Evolutionary conservation across 2,888 invertebrate genomes (phyloP), one percentile per base, ranked within the genome.

Genomic region (Pocota personata): DNA sequence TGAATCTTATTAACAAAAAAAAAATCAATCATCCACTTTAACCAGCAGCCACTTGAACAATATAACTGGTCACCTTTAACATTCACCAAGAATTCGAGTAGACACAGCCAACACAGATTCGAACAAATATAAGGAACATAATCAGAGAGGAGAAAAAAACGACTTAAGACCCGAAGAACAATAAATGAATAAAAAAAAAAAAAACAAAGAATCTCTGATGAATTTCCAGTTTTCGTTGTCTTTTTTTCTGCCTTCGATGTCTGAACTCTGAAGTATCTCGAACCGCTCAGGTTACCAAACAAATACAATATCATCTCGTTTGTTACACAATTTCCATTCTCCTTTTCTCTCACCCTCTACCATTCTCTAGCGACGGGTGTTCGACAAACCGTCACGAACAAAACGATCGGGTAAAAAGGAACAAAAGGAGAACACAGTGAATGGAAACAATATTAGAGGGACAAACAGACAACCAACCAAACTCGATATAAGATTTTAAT

Each of bases 151-250:
- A 37, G 2, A 37, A 58, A 50, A 72, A 46, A 27, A 3, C 75
- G 24, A 37, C 37, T 67, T 69, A 40, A 57, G 24, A 58, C 60
- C 52, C 24, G 40, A 72, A 82, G 37, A 82, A 73, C 72, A 78
- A 76, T 72, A 82, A 75, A 82, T 69, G 75, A 75, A 78, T 73
- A 83, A 78, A 83, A 78, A 55, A 83, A 83, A 78, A 67, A 77
- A 83, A 78, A 83, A 78, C 62, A 83, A 83, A 78, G 73, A 77
- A 66, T 58, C 72, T 83, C 83, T 83, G 83, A 73, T 78, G 78
- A 73, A 78, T 83, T 78, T 83, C 78, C 78, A 78, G 83, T 78
- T 73, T 77, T 60, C 35, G 19, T 27, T 66, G 50, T 50, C n/a
- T 14, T 16, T 73, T 48, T 37, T 40, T 24, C 40, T 57, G 55